These are phyloP conservation scores for Ethmia dodecea DNA, from an alignment of 2,888 invertebrate species.

Conservation along the genomic window DNA sequence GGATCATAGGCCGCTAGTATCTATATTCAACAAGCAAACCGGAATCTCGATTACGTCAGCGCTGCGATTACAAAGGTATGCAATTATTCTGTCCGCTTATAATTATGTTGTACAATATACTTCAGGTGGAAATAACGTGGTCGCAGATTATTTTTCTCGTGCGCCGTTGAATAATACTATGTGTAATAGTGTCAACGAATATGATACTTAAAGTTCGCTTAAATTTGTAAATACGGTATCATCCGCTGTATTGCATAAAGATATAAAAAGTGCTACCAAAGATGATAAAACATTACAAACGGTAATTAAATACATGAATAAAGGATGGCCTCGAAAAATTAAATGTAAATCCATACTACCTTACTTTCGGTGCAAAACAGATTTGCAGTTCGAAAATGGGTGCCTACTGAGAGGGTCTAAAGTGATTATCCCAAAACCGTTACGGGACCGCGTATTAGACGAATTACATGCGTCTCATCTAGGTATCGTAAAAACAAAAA, in stretches of 20 bases:
- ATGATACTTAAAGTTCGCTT: background rate
- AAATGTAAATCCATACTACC: conserved; percentile 11
- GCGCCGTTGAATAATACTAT: background rate
- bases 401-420: conserved; percentile 16
- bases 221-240: background rate
- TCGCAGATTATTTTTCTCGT: conserved; percentile 7
- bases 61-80: conserved; percentile 6
- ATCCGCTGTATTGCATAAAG: background rate
- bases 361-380: conserved; percentile 17
- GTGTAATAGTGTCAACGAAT: background rate
- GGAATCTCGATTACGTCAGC: conserved; percentile 7
- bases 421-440: conserved; percentile 12
- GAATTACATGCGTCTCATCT: conserved; percentile 16
- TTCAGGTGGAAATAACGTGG: conserved; percentile 8
- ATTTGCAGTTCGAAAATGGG: conserved; percentile 16
- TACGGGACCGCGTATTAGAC: conserved; percentile 9
- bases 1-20: conserved; percentile 8
- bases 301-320: conserved; percentile 14
- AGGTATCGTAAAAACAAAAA: conserved; percentile 18
- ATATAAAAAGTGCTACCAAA: conserved; percentile 5
- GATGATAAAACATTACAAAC: conserved; percentile 8
- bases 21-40: conserved; percentile 11
- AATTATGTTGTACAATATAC: conserved; percentile 8
- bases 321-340: conserved; percentile 15
- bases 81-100: conserved; percentile 1